Evolutionary conservation across 2,797 vertebrate species (phyloP), one percentile per base, ranked within the genome.

Genomic region (Trematomus bernacchii): DNA sequence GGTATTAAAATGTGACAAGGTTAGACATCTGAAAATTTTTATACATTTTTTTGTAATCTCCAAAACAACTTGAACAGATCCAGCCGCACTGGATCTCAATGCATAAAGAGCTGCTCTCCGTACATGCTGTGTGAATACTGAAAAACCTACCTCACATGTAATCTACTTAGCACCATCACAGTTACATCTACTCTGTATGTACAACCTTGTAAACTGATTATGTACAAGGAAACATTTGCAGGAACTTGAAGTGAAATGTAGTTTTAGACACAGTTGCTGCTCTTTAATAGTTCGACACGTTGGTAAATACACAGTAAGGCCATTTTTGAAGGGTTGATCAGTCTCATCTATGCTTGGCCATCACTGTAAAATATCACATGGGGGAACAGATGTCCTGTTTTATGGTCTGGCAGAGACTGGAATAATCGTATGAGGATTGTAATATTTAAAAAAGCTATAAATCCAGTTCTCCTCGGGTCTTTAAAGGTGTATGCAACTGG

Each of bases 301-400:
- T 19, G 10, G n/a, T 15, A 19, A 27, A 67, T 43, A 55, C 10
- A 51, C 46, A 44, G 15, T 3, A 1, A 47, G 43, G n/a, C 19
- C 16, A 19, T 59, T 33, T 54, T 43, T 53, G 13, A 62, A 40
- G 48, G 47, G 23, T 4, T 63, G 60, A 69, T 57, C 16, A 16
- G 33, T 44, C 5, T 69, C 50, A 43, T n/a, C 48, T 15, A 59
- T 23, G n/a, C 3, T 48, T 63, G 51, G 61, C 53, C 43, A 40
- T 73, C 44, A 6, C 11, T 53, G 42, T 65, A 40, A 30, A 19
- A 13, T 71, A 65, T 71, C 73, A 75, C 65, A 64, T 47, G 71
- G 42, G 76, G 68, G 62, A 66, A 68, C 81, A 85, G 77, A 73
- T 85, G 82, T 72, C 46, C 46, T 40, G 55, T 14, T 78, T 76